These are phyloP conservation scores for Trachythela sp. DNA, from an alignment of 64 coral and sea anemone species.

Conservation along the genomic window DNA sequence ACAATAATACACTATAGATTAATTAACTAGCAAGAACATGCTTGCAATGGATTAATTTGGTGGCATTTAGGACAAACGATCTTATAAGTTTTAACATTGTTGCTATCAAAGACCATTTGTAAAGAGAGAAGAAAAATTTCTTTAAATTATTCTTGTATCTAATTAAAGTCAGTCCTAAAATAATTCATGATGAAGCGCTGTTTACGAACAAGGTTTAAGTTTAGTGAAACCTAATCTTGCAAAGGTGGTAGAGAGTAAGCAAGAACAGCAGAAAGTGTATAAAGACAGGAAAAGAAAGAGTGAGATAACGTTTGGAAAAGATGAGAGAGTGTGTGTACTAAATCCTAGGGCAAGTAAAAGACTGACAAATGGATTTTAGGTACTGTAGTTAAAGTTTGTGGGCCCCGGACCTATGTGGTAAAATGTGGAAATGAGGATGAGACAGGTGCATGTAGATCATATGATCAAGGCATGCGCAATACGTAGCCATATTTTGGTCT, in stretches of 20 bases:
- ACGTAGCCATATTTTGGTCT: no score
- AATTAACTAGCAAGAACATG: no score
- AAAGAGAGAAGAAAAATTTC: no score
- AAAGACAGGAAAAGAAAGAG: slow-evolving; percentile 38
- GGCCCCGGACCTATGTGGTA: background rate
- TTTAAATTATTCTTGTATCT: no score
- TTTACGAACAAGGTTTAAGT: background rate
- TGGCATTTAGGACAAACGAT: no score
- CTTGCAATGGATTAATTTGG: no score
- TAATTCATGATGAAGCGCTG: background rate
- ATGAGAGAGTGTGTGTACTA: slow-evolving; percentile 37
- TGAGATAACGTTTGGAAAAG: slow-evolving; percentile 31
- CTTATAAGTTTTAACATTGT: no score
- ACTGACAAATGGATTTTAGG: slow-evolving; percentile 52
- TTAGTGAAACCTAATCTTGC: background rate
- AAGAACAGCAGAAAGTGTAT: background rate
- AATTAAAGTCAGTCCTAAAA: no score
- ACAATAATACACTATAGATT: no score
- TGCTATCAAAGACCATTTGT: no score
- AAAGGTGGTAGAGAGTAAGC: background rate
- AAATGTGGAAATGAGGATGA: background rate
- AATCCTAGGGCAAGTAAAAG: slow-evolving; percentile 49
- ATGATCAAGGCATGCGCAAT: background rate
- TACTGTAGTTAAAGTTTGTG: slow-evolving; percentile 70
- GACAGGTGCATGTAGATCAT: background rate